Evolutionary conservation across 2,113 vertebrate species (phyloP).

Genomic region (Oryzias javanicus): DNA sequence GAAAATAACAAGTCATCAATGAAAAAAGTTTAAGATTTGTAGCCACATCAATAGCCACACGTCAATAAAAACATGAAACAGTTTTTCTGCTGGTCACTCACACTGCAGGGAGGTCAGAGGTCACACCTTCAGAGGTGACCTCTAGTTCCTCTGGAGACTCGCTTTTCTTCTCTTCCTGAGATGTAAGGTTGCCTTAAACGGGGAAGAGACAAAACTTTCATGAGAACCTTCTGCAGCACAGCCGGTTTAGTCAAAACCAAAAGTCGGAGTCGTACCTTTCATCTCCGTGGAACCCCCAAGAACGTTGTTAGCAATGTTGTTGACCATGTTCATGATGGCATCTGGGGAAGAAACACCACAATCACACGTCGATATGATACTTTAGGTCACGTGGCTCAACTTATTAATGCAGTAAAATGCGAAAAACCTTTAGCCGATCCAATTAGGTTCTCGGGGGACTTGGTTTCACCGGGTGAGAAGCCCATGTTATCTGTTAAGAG

Average conservation of each 20-base stretch:
- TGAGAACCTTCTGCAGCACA: not conserved
- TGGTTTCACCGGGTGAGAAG: conserved; percentile 82
- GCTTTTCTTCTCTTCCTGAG: conserved; percentile 57
- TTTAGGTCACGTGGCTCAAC: not conserved
- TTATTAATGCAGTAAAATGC: not conserved
- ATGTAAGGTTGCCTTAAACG: conserved; percentile 64
- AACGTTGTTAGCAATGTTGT: conserved; percentile 94
- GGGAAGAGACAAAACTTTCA: not conserved
- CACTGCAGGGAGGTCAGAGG: conserved; percentile 62
- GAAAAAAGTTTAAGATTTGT: no score
- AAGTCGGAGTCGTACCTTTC: conserved; percentile 54
- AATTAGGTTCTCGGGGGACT: conserved; percentile 89
- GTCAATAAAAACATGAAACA: no score
- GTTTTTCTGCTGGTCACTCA: conserved; percentile 66
- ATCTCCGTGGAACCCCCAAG: conserved; percentile 85
- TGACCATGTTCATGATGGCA: conserved; percentile 96
- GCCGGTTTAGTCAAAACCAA: not conserved
- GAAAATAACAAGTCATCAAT: not conserved
- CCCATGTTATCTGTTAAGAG: conserved; percentile 82
- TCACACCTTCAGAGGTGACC: conserved; percentile 40
- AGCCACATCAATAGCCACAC: no score
- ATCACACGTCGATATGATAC: not conserved
- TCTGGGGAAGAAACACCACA: conserved; percentile 72
- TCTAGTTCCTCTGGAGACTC: conserved; percentile 64
- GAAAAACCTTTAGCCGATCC: conserved; percentile 89